Base-by-base conservation (phyloP, 2,797 vertebrate species). In the Gadopsis marmoratus region DNA sequence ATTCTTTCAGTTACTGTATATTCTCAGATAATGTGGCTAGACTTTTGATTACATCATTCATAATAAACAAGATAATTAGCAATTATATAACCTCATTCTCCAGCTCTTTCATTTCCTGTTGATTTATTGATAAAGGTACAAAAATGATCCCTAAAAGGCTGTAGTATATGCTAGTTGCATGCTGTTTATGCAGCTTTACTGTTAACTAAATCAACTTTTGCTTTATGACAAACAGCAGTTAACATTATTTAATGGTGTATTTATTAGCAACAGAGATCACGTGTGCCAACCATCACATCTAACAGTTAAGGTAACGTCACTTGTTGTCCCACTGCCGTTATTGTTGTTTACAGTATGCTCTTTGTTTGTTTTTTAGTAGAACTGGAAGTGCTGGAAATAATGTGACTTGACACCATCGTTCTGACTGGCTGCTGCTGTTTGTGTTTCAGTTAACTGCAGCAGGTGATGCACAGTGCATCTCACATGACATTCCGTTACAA, bases 401-500 rank as follows among this genome's bases (percentile, higher is more conserved):
- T 64, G 71, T 61, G 74, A 78, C 71, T n/a, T 9, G 12, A 66
- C 19, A 31, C 2, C 31, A 14, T 29, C n/a, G 16, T 13, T 47
- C 31, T 31, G 3, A 64, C 55, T 62, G 41, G 31, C 23, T 66
- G 64, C 39, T 19, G 45, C 43, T 47, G 26, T 51, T 41, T 58
- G 26, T 66, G 48, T 47, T 23, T 54, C 70, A 48, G 37, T 63
- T 53, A 23, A 31, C 26, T 33, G 23, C 23, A 58, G 37, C 21
- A 29, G 50, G 47, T 29, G 65, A 72, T 55, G 58, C 37, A 48
- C 47, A 26, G 43, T 39, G 31, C 62, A 53, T 14, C 50, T 75
- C 50, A 76, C 19, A 7, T 60, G 35, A 59, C 66, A 65, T 51
- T 53, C 47, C 62, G 29, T 50, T 9, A 37, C 69, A 81, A 80